A percentile compares a stretch with the other conserved stretches of the same genome.
Conservation (phyloP, 2,113 vertebrate species). For the Caracal caracal region DNA sequence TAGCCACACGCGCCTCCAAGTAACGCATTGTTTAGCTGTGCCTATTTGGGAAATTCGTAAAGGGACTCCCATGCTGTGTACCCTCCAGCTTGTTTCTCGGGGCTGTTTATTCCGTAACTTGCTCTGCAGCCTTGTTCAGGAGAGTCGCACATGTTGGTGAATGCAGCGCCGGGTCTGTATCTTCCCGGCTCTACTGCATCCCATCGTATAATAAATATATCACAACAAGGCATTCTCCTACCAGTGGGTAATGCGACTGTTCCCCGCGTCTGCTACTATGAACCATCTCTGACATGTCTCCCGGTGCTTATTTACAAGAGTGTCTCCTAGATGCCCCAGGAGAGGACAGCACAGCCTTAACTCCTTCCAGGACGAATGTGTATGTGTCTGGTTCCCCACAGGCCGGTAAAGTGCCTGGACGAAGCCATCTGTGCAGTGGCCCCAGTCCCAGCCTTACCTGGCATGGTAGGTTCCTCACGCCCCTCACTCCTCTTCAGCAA, state of each 20-base stretch:
- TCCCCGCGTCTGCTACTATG: neutral
- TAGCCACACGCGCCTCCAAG: neutral
- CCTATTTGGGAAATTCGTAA: neutral
- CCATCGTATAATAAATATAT: neutral
- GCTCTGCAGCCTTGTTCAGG: neutral
- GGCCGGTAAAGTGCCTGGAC: conserved; percentile 75
- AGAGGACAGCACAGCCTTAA: neutral
- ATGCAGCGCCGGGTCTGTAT: neutral
- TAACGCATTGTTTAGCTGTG: neutral
- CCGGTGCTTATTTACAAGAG: neutral
- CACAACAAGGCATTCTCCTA: neutral
- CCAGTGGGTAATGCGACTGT: neutral
- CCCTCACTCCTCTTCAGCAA: neutral
- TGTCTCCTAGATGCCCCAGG: neutral
- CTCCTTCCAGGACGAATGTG: neutral
- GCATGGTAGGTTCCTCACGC: conserved; percentile 80
- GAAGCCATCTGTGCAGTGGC: conserved; percentile 77
- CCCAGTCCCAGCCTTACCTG: conserved; percentile 81
- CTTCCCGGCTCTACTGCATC: neutral
- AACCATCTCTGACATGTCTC: neutral
- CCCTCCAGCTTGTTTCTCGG: neutral
- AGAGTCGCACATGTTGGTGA: neutral
- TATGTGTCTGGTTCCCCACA: conserved; percentile 64
- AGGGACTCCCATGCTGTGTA: fast-evolving
- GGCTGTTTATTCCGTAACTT: neutral